phyloP scores from a whole-genome alignment of 2,113 vertebrate genomes.

The Ammodramus savannarum region DNA sequence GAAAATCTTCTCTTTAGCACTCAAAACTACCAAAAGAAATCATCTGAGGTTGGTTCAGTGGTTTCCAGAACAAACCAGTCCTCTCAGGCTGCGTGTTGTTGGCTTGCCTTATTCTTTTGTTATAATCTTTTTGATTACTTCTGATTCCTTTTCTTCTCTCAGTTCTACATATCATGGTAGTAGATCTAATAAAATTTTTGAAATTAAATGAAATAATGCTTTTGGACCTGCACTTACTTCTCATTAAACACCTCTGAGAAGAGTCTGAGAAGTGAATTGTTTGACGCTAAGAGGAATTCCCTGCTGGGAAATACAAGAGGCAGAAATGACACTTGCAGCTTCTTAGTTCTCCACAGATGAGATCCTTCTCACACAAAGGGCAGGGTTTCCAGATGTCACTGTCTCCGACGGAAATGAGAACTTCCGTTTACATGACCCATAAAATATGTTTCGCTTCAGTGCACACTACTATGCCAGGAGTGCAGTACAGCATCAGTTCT shows the following conservation, averaged over 20 bases:
- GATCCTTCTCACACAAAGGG: neutral
- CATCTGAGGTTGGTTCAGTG: neutral
- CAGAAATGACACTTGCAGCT: neutral
- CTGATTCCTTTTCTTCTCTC: neutral
- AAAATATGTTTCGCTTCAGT: neutral
- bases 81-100: neutral
- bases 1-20: neutral
- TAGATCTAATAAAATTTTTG: neutral
- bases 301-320: neutral
- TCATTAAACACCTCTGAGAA: neutral
- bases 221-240: neutral
- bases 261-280: neutral
- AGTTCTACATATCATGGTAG: neutral
- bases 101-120: neutral
- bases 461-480: neutral
- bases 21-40: neutral
- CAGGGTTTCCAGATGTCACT: slow-evolving; percentile 15
- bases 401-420: slow-evolving; percentile 13
- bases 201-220: neutral
- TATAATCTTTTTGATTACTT: neutral
- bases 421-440: neutral
- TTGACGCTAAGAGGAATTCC: neutral
- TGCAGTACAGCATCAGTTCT: neutral
- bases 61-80: neutral
- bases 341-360: neutral